These are phyloP conservation scores for Hormaphis cornu DNA, from an alignment of 1,140 invertebrate species.

Conservation along the genomic window DNA sequence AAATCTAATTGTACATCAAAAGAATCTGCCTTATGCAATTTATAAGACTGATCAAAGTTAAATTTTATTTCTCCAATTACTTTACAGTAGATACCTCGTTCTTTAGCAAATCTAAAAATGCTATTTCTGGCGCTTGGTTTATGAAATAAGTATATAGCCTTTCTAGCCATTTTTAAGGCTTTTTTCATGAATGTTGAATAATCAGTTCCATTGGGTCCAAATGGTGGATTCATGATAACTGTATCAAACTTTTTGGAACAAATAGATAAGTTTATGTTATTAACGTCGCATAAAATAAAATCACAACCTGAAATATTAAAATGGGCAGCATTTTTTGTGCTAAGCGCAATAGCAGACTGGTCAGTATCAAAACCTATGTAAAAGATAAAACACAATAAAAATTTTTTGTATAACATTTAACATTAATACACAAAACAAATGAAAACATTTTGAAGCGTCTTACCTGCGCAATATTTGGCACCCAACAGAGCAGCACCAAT, in stretches of 20 bases:
- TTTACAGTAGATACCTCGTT: conserved; percentile 59
- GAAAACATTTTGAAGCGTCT: conserved; percentile 29
- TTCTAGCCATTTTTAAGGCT: conserved; percentile 58
- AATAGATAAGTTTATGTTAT: conserved; percentile 39
- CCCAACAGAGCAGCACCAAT: conserved; percentile 69
- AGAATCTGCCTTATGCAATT: conserved; percentile 79
- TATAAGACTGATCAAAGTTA: conserved; percentile 76
- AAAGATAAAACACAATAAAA: neutral
- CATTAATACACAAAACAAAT: conserved; percentile 44
- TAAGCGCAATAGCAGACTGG: conserved; percentile 59
- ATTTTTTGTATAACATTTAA: neutral
- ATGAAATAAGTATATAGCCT: conserved; percentile 82
- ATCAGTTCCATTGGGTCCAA: conserved; percentile 91
- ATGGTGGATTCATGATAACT: conserved; percentile 96
- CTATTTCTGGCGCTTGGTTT: conserved; percentile 80
- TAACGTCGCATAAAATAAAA: conserved; percentile 59
- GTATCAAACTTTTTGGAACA: conserved; percentile 77
- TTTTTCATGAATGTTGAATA: conserved; percentile 76
- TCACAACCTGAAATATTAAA: conserved; percentile 63
- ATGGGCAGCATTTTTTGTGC: conserved; percentile 59
- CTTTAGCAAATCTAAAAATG: conserved; percentile 61
- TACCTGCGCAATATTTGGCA: conserved; percentile 45
- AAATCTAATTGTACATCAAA: conserved; percentile 89
- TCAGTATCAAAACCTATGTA: conserved; percentile 78
- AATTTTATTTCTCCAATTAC: conserved; percentile 79